Conservation (phyloP, 53 echinoderm and acorn worm genomes). For the Stichopus horrens region DNA sequence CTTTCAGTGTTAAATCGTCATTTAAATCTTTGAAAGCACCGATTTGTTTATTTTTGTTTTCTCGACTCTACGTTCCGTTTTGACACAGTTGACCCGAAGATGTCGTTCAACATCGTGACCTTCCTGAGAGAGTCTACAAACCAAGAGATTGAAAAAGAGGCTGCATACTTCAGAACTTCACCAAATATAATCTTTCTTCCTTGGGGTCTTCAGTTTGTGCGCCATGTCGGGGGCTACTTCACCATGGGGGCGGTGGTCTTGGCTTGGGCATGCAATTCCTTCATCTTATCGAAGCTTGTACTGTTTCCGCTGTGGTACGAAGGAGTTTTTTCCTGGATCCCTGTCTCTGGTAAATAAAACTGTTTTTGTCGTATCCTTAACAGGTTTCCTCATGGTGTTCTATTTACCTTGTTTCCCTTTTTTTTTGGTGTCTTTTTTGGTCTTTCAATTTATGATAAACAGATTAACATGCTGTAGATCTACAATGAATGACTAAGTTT, state of each 20-base stretch:
- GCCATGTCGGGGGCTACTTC: conserved; percentile 64
- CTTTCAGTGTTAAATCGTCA: no score
- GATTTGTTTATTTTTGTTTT: background rate
- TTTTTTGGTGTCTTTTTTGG: background rate
- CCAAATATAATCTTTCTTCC: conserved; percentile 69
- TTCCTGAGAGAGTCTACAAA: conserved; percentile 26
- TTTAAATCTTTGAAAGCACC: no score
- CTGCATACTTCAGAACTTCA: conserved; percentile 54
- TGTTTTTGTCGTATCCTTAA: background rate
- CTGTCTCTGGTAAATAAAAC: conserved; percentile 61
- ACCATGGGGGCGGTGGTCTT: conserved; percentile 65
- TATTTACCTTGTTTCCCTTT: background rate
- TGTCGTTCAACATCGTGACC: conserved; percentile 33
- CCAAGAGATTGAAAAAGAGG: conserved; percentile 44
- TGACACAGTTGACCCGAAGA: background rate
- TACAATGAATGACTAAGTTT: background rate
- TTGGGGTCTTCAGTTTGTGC: conserved; percentile 65
- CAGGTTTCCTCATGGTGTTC: background rate
- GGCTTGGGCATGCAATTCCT: conserved; percentile 72
- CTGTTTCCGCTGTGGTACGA: conserved; percentile 70
- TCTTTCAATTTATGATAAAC: no score
- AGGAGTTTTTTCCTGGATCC: conserved; percentile 48
- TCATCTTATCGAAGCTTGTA: conserved; percentile 66
- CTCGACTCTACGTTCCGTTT: background rate
- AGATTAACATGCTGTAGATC: background rate